phyloP scores from a whole-genome alignment of 2,113 vertebrate species.

The Clinocottus analis region DNA sequence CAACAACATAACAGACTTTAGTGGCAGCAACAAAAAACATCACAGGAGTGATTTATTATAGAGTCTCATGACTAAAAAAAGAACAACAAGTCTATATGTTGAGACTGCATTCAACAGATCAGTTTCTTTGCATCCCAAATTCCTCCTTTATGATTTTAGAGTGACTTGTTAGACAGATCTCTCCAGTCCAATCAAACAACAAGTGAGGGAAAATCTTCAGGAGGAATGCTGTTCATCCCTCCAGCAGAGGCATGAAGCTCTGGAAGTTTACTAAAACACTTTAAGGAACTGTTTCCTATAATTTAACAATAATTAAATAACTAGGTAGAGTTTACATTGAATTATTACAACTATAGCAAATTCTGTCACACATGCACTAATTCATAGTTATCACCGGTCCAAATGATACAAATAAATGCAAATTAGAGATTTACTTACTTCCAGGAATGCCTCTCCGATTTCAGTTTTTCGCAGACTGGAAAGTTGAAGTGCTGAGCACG shows the following conservation, averaged over 20 bases:
- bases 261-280: background rate
- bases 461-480: background rate
- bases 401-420: background rate
- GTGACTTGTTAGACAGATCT: too few species aligned
- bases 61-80: background rate
- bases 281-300: background rate
- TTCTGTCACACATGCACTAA: background rate
- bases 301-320: background rate
- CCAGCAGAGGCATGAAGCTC: background rate
- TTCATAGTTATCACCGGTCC: background rate
- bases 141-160: too few species aligned
- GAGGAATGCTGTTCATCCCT: background rate
- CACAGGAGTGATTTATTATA: background rate
- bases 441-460: background rate
- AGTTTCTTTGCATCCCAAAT: too few species aligned
- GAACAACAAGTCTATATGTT: background rate
- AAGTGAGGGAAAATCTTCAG: background rate
- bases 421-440: conserved; percentile 48
- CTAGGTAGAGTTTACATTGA: background rate
- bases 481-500: conserved; percentile 4
- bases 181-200: background rate
- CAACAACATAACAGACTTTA: background rate
- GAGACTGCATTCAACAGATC: conserved; percentile 1
- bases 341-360: background rate
- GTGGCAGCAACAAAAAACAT: background rate